Conservation (phyloP, 2,797 vertebrate species). For the Florisuga fusca region DNA sequence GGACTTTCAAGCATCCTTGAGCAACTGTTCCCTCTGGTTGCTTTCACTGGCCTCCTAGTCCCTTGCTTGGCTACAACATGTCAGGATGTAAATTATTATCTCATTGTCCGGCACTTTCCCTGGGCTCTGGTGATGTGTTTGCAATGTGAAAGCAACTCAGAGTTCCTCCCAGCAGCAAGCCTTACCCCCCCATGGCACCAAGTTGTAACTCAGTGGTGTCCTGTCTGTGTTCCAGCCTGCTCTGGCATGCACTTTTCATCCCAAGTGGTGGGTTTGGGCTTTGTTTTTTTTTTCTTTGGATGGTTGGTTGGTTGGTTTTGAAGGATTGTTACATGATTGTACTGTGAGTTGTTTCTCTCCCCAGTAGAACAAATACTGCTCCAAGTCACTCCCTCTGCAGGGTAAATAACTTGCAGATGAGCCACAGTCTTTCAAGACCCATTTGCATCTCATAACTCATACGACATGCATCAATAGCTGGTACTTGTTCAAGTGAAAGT, state of each 20-base stretch:
- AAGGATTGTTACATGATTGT: neutral
- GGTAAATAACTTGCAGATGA: neutral
- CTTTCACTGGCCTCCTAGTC: neutral
- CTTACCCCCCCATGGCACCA: neutral
- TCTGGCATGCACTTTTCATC: neutral
- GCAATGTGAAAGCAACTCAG: neutral
- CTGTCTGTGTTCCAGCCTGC: neutral
- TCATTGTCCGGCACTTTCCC: neutral
- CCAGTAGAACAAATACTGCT: neutral
- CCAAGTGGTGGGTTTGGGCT: too few relatives aligned
- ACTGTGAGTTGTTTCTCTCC: neutral
- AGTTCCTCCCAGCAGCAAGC: neutral
- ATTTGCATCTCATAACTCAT: neutral
- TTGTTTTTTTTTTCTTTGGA: neutral
- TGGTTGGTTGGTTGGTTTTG: neutral
- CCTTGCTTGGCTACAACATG: neutral
- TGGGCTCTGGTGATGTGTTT: neutral
- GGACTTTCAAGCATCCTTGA: neutral
- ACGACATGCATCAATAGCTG: neutral
- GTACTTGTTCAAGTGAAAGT: neutral
- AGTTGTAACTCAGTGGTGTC: neutral
- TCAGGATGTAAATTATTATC: neutral
- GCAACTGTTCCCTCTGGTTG: neutral
- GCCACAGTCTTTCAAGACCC: neutral
- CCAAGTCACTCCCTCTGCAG: neutral